These are phyloP conservation scores for Drosophila micromelanica DNA, from an alignment of 1,140 invertebrate genomes.

Conservation along the genomic window DNA sequence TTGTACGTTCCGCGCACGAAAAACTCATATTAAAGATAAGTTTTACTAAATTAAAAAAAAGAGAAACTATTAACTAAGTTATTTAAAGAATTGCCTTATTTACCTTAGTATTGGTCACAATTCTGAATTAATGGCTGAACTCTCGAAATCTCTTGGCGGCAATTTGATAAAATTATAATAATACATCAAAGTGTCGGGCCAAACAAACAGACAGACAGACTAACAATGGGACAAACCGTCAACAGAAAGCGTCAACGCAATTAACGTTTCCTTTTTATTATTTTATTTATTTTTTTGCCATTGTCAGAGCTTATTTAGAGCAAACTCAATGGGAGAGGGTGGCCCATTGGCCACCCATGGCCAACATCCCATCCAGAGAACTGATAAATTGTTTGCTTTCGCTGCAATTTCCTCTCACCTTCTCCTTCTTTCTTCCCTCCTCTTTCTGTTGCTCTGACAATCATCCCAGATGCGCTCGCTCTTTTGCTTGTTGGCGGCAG, in stretches of 20 bases:
- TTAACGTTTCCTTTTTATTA: conserved; percentile 45
- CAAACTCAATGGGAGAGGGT: not conserved
- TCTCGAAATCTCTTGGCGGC: conserved; percentile 15
- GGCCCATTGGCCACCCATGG: conserved; percentile 3
- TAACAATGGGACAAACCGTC: conserved; percentile 27
- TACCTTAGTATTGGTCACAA: conserved; percentile 43
- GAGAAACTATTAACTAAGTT: not conserved
- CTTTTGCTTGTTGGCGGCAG: not conserved
- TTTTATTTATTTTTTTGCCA: conserved; percentile 16
- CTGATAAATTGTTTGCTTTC: conserved; percentile 44
- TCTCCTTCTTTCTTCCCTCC: not conserved
- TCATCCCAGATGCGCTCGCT: not conserved
- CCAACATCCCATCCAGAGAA: conserved; percentile 9
- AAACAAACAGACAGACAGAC: conserved; percentile 22
- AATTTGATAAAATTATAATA: conserved; percentile 57
- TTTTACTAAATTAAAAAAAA: too few relatives aligned
- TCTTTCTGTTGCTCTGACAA: not conserved
- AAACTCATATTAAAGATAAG: too few relatives aligned
- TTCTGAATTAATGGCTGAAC: not conserved
- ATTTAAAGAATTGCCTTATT: not conserved
- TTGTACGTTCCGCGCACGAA: too few relatives aligned
- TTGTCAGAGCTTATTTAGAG: conserved; percentile 1
- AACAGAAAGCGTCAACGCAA: conserved; percentile 60
- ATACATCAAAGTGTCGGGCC: conserved; percentile 36
- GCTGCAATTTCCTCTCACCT: conserved; percentile 8